Evolutionary conservation across 2,797 vertebrate genomes (phyloP).

Genomic region (Echeneis naucrates): DNA sequence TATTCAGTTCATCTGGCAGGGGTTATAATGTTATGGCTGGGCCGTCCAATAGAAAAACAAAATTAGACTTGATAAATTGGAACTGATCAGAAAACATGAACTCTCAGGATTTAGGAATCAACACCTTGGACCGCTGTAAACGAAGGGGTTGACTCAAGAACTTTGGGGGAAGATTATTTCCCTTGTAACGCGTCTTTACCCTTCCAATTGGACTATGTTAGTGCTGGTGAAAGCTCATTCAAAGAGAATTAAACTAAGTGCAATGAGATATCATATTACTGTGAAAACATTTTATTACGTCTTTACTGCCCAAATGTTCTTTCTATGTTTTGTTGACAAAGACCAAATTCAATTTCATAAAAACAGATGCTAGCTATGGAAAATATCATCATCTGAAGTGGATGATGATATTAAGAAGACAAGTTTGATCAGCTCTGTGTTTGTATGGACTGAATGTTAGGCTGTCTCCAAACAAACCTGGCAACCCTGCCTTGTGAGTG

Average conservation of each 20-base stretch:
- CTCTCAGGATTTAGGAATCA: not conserved
- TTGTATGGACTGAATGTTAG: constrained; percentile 35
- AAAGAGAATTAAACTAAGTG: constrained; percentile 13
- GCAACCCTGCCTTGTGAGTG: constrained; percentile 1
- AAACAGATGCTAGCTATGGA: not conserved
- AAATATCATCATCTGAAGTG: not conserved
- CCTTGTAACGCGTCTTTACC: constrained; percentile 10
- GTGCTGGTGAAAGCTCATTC: constrained; percentile 2
- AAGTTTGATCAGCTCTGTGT: constrained; percentile 22
- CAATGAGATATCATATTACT: constrained; percentile 1
- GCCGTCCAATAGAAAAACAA: too few relatives aligned
- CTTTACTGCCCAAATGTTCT: constrained; percentile 7
- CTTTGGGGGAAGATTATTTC: constrained; percentile 10
- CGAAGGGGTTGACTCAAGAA: not conserved
- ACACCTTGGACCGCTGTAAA: not conserved
- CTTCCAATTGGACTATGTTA: constrained; percentile 21
- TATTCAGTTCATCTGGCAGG: too few relatives aligned
- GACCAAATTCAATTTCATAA: constrained; percentile 18
- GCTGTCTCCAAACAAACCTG: constrained; percentile 24
- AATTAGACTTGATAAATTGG: too few relatives aligned
- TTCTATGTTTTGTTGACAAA: constrained; percentile 10
- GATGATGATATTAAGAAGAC: constrained; percentile 15
- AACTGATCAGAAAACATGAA: not conserved
- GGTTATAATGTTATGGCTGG: too few relatives aligned
- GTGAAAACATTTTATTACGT: constrained; percentile 25